Conservation (phyloP, 2,888 invertebrate species). For the Drosophila picticornis region DNA sequence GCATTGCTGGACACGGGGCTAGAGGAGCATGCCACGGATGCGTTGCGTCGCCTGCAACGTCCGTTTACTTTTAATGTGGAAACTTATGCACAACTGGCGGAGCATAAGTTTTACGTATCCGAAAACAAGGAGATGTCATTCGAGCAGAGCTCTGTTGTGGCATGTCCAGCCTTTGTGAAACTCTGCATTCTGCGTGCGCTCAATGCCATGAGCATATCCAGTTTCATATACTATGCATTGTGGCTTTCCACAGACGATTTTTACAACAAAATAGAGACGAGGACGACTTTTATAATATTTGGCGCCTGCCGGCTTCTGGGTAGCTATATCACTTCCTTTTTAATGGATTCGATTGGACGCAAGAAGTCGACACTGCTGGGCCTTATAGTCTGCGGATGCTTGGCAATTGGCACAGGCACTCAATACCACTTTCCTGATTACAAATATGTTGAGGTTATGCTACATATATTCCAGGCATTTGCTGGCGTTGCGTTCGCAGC, state of each 20-base stretch:
- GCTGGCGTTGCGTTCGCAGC: conserved; percentile 58
- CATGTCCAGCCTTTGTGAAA: conserved; percentile 61
- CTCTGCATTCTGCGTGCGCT: conserved; percentile 65
- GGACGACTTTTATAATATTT: conserved; percentile 40
- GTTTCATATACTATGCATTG: conserved; percentile 20
- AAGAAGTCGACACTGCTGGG: conserved; percentile 53
- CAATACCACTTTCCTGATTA: not conserved
- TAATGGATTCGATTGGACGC: conserved; percentile 68
- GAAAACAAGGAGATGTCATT: conserved; percentile 42
- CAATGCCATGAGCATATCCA: conserved; percentile 58
- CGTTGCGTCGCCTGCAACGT: conserved; percentile 62
- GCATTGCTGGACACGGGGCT: conserved; percentile 47
- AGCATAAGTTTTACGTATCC: conserved; percentile 64
- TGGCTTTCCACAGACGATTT: no score
- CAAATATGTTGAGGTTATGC: conserved; percentile 5
- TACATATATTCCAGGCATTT: conserved; percentile 61
- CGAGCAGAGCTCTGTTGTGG: conserved; percentile 28
- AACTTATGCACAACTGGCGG: conserved; percentile 58
- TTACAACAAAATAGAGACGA: not conserved
- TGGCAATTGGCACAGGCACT: conserved; percentile 55
- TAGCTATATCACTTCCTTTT: conserved; percentile 24
- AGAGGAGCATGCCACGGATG: conserved; percentile 63
- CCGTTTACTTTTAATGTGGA: conserved; percentile 42
- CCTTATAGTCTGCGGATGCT: conserved; percentile 39
- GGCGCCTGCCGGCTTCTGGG: conserved; percentile 60